A percentile compares a stretch with the other conserved stretches of the same genome.
phyloP scores from a whole-genome alignment of 2,888 invertebrate genomes.

The Parnassius orleans region DNA sequence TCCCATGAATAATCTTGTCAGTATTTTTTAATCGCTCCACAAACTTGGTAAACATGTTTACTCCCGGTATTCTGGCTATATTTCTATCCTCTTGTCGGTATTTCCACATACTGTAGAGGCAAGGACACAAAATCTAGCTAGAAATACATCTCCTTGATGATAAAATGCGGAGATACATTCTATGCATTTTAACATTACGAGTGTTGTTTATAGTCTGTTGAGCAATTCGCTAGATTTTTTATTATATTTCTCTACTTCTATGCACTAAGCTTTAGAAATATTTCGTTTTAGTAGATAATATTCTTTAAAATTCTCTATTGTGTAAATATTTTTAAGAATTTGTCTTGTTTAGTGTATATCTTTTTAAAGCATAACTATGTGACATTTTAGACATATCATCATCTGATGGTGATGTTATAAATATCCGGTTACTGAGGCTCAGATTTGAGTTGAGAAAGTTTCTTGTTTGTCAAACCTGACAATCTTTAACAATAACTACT shows the following conservation, averaged over 20 bases:
- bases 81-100: constrained; percentile 69
- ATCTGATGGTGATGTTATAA: too few relatives aligned
- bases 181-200: constrained; percentile 38
- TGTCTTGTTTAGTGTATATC: too few relatives aligned
- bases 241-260: constrained; percentile 16
- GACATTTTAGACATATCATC: too few relatives aligned
- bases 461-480: too few relatives aligned
- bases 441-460: too few relatives aligned
- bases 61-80: constrained; percentile 63
- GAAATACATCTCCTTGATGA: constrained; percentile 43
- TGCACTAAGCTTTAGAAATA: constrained; percentile 9
- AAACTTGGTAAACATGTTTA: constrained; percentile 74
- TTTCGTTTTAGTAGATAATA: constrained; percentile 12
- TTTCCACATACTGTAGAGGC: constrained; percentile 60
- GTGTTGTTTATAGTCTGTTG: constrained; percentile 33
- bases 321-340: too few relatives aligned
- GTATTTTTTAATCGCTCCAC: constrained; percentile 61
- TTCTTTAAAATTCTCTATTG: too few relatives aligned
- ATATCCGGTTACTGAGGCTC: too few relatives aligned
- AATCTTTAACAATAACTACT: too few relatives aligned
- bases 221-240: constrained; percentile 31
- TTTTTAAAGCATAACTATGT: too few relatives aligned
- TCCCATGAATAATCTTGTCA: constrained; percentile 53
- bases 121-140: constrained; percentile 44
- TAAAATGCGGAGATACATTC: constrained; percentile 41